Percentiles rank a stretch among this genome's conserved stretches.
Conservation (phyloP, 1,140 invertebrate genomes). For the Phenacoccus solenopsis region DNA sequence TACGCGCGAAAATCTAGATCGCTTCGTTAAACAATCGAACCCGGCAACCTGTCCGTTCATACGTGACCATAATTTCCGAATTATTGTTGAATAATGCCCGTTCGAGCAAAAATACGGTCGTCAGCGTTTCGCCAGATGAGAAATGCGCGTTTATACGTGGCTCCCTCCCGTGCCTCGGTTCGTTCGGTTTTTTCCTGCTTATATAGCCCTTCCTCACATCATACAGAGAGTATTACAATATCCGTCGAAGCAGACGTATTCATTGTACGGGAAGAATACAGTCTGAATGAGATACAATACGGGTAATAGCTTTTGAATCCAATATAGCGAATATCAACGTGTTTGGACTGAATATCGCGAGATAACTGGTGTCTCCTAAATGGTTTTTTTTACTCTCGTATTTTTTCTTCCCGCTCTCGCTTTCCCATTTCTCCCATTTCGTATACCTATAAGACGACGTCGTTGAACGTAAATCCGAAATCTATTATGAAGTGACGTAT, state of each 20-base stretch:
- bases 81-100: background rate
- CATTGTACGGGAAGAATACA: background rate
- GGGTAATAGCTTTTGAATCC: conserved; percentile 1
- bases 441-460: background rate
- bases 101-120: background rate
- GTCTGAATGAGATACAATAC: background rate
- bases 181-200: too few relatives aligned
- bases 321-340: conserved; percentile 2
- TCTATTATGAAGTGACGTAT: conserved; percentile 2
- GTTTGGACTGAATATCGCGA: background rate
- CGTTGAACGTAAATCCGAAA: background rate
- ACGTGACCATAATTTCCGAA: conserved; percentile 1
- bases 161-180: too few relatives aligned
- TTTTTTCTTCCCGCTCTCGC: too few relatives aligned
- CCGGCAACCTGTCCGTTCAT: background rate
- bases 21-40: background rate
- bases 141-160: too few relatives aligned
- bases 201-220: too few relatives aligned
- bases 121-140: background rate
- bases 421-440: background rate
- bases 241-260: conserved; percentile 1
- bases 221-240: background rate
- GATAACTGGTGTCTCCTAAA: background rate
- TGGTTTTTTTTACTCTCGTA: background rate
- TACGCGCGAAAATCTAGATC: background rate